Conservation (phyloP, 2,888 invertebrate species). For the Linnaemya tessellans region DNA sequence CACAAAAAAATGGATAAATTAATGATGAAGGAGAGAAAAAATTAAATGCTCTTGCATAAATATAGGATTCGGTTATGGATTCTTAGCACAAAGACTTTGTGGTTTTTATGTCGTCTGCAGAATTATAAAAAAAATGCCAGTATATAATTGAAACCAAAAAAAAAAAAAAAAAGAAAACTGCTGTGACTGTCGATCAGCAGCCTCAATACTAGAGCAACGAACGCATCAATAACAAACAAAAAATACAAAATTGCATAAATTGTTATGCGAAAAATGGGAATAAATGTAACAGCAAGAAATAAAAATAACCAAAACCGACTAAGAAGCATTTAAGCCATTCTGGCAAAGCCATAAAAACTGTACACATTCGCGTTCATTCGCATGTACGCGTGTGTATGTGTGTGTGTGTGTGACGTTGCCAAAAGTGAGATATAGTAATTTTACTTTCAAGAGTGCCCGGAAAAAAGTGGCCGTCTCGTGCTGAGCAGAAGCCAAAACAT, state of each 20-base stretch:
- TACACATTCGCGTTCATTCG: not conserved
- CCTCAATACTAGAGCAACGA: slow-evolving; percentile 43
- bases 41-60: not conserved
- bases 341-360: slow-evolving; percentile 61
- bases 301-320: slow-evolving; percentile 39
- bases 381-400: slow-evolving; percentile 5
- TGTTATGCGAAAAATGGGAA: slow-evolving; percentile 36
- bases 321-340: slow-evolving; percentile 63
- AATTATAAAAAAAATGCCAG: slow-evolving; percentile 17
- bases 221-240: slow-evolving; percentile 32
- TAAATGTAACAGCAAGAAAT: slow-evolving; percentile 26
- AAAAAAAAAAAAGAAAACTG: not conserved
- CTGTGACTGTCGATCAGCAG: slow-evolving; percentile 65
- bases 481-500: slow-evolving; percentile 68
- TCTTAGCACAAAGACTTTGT: slow-evolving; percentile 50
- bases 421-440: slow-evolving; percentile 55
- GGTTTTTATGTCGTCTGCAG: slow-evolving; percentile 72
- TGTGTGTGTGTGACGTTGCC: too few relatives aligned
- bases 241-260: slow-evolving; percentile 52
- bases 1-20: slow-evolving; percentile 20
- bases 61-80: slow-evolving; percentile 28
- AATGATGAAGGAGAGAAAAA: slow-evolving; percentile 13
- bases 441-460: slow-evolving; percentile 22
- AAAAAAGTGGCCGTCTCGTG: slow-evolving; percentile 61
- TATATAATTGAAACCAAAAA: slow-evolving; percentile 28